Evolutionary conservation across 2,797 vertebrate species (phyloP).

Genomic region (Argentina silus): DNA sequence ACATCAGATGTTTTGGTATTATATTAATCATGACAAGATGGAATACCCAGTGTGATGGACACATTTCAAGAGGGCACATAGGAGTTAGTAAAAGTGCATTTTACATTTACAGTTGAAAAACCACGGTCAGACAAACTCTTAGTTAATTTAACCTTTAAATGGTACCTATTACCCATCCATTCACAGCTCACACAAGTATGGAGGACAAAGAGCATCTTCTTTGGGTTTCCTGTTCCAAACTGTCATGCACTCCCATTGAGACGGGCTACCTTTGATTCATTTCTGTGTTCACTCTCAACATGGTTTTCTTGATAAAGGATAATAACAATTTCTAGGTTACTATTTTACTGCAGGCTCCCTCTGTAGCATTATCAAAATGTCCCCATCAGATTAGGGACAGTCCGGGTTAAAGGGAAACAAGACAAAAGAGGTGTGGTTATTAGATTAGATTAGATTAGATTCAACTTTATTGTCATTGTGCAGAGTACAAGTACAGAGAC

Average conservation of each 20-base stretch:
- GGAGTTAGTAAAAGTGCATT: not conserved
- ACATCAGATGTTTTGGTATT: not conserved
- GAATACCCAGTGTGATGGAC: too few species aligned
- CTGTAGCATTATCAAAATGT: constrained; percentile 53
- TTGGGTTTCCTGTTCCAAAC: not conserved
- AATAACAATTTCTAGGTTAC: not conserved
- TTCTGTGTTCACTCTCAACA: constrained; percentile 42
- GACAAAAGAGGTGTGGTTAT: constrained; percentile 50
- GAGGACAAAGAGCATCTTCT: constrained; percentile 12
- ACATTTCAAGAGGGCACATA: not conserved
- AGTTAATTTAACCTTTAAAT: not conserved
- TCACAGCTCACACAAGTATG: constrained; percentile 24
- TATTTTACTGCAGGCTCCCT: not conserved
- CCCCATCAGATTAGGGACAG: constrained; percentile 44
- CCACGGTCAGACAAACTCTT: not conserved
- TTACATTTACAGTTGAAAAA: constrained; percentile 9
- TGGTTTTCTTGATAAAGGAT: too few species aligned
- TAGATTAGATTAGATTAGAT: too few species aligned
- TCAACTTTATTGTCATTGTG: too few species aligned
- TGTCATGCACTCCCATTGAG: not conserved
- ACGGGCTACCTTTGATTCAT: constrained; percentile 27
- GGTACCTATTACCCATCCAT: not conserved
- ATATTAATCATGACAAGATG: not conserved
- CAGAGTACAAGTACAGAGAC: too few species aligned
- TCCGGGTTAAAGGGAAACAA: constrained; percentile 54